Evolutionary conservation across 2,888 invertebrate species (phyloP), one percentile per base, ranked within the genome.

Genomic region (Drosophila pegasa): DNA sequence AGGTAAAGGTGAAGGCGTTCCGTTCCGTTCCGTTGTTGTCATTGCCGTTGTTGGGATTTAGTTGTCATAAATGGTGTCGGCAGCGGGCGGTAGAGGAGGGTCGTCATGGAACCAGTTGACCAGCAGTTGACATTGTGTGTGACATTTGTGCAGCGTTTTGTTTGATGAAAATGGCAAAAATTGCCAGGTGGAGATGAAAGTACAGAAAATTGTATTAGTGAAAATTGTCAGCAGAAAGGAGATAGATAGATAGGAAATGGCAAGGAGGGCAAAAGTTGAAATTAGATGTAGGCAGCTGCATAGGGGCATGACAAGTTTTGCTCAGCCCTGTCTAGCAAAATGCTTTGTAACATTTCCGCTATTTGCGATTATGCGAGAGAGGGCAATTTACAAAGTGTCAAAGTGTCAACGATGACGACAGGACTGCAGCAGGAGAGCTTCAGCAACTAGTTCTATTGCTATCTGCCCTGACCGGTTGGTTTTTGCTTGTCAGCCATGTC

Each of bases 371-470:
- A 81, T 85, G 78, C 73, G 79, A 87, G 75, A 77, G 67, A 74
- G 74, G 77, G 77, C 83, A 89, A 88, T 90, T 87, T 90, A 83
- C 80, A 89, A 89, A 78, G 81, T 89, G 90, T 90, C 90, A 90
- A 91, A 88, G 84, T 90, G 90, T 80, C 88, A 80, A 67, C 77
- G 76, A 50, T 65, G 70, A 76, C 71, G 72, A 68, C 62, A 66
- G 61, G 45, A 71, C 76, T 63, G 69, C 16, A 47, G 43, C 59
- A 58, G 66, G 56, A 54, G 63, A 71, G 33, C 35, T 63, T 37
- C 22, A 37, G 50, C 50, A 51, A 59, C 65, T 45, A 72, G 52
- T 66, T 61, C 61, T 48, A 71, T 47, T 62, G 59, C 37, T 57
- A 50, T 33, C 31, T 35, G 66, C 58, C 35, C 27, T 18, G 27